Evolutionary conservation across 2,888 invertebrate genomes (phyloP), one percentile per base, ranked within the genome.

Genomic region (Aradus depressus): DNA sequence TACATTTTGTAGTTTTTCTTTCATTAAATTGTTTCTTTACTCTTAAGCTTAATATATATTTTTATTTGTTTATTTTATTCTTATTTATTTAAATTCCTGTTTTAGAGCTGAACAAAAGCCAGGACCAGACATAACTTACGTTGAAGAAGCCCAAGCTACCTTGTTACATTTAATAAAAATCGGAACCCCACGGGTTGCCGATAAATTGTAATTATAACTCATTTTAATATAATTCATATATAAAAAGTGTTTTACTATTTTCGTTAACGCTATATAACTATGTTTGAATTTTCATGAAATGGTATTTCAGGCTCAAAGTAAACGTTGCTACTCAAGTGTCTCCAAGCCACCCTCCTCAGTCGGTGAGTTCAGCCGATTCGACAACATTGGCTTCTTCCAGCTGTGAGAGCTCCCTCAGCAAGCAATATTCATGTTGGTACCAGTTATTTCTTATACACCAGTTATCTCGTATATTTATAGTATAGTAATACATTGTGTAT

Each of bases 121-220:
- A 28, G 78, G 80, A 0, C 87, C 88, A 0, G 83, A 87, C 53
- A 78, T 83, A 1, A 85, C 89, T 67, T 88, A 89, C 62, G 85
- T 92, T 0, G 89, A 91, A 68, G 91, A 92, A 67, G 90, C 85
- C 44, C 85, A 87, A 66, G 86, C 87, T 56, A 90, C 90, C 2
- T 66, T 92, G 3, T 79, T 82, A 44, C 77, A 86, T 58, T 70
- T 88, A 0, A 79, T 81, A 60, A 82, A 83, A 58, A 77, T 86
- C 12, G 86, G 86, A 3, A 72, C 88, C 18, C 75, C 84, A 54
- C 79, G 79, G 58, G 70, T 86, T 44, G 76, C 84, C 8, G 75
- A 76, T 34, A 74, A 78, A 8, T 81, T 82, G 79, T 62, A 52
- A 49, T 42, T 49, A 32, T 8, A 16, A 34, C 34, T 12, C 31